Evolutionary conservation across 2,113 vertebrate genomes (phyloP).

Genomic region (Potamarius usumacintae): DNA sequence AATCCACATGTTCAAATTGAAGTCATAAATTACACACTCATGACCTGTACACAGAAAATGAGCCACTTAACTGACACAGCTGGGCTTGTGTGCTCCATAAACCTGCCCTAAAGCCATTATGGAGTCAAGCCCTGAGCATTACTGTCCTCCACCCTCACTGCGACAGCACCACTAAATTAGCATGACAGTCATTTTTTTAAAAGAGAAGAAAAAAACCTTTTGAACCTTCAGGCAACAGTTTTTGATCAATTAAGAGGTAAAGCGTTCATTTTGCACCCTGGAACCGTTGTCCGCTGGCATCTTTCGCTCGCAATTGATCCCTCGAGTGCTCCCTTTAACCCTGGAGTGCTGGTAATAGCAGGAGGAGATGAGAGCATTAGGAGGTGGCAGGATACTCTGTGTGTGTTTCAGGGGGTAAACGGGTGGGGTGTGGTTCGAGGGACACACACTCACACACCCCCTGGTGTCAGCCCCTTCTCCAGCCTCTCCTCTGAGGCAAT

Average conservation of each 20-base stretch:
- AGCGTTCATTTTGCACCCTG: slow-evolving; percentile 51
- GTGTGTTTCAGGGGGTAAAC: slow-evolving; percentile 34
- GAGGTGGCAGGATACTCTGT: slow-evolving; percentile 31
- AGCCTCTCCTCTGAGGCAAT: slow-evolving; percentile 54
- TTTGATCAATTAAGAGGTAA: slow-evolving; percentile 60
- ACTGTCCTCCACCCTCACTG: slow-evolving; percentile 47
- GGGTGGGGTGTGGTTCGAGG: slow-evolving; percentile 47
- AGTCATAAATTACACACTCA: slow-evolving; percentile 51
- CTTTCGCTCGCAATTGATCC: slow-evolving; percentile 49
- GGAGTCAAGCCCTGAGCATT: slow-evolving; percentile 38
- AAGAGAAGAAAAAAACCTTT: slow-evolving; percentile 44
- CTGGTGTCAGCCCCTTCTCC: slow-evolving; percentile 40
- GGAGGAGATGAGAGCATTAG: slow-evolving; percentile 55
- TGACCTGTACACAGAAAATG: slow-evolving; percentile 55
- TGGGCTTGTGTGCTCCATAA: slow-evolving; percentile 47
- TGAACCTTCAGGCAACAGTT: slow-evolving; percentile 57
- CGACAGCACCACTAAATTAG: slow-evolving; percentile 57
- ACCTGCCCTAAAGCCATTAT: slow-evolving; percentile 58
- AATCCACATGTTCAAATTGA: slow-evolving; percentile 41
- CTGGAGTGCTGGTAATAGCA: slow-evolving; percentile 55
- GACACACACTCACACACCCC: slow-evolving; percentile 45
- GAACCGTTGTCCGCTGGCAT: slow-evolving; percentile 50
- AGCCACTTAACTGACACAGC: slow-evolving; percentile 51
- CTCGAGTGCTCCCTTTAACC: slow-evolving; percentile 53
- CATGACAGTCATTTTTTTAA: slow-evolving; percentile 55